phyloP scores from a whole-genome alignment of 53 echinoderm and acorn worm species.

The Echinometra lucunter region DNA sequence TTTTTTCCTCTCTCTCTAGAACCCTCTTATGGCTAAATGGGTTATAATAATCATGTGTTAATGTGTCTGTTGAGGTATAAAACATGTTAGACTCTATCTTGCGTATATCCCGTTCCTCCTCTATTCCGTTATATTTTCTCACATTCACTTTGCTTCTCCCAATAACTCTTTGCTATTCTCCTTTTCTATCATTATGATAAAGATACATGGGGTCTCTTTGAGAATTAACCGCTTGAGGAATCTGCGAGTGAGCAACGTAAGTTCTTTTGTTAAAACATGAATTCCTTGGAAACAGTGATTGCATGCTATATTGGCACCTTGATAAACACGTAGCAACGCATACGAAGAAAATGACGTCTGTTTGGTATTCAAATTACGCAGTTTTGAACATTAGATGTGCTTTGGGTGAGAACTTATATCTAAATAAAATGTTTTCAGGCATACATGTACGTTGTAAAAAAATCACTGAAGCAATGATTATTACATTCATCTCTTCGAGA shows the following conservation, averaged over 20 bases:
- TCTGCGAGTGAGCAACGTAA: too few relatives aligned
- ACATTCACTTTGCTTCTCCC: background rate
- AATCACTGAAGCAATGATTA: background rate
- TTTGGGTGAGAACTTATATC: background rate
- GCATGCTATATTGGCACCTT: background rate
- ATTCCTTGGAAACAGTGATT: background rate
- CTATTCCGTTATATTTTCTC: background rate
- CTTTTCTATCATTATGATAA: background rate
- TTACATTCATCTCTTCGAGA: background rate
- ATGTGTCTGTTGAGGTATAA: too few relatives aligned
- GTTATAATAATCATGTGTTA: too few relatives aligned
- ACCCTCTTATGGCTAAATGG: too few relatives aligned
- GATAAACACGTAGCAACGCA: background rate
- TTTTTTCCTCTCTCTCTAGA: too few relatives aligned
- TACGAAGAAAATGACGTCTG: background rate
- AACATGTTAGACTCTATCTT: background rate
- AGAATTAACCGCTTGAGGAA: background rate
- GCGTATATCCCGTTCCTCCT: background rate
- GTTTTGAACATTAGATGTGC: background rate
- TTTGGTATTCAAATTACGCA: background rate
- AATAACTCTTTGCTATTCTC: background rate
- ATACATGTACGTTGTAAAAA: background rate
- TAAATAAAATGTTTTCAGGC: background rate
- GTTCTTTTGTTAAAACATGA: background rate
- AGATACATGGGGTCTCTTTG: background rate